These are phyloP conservation scores for Diceros bicornis DNA, from an alignment of 2,797 vertebrate genomes.

Conservation along the genomic window DNA sequence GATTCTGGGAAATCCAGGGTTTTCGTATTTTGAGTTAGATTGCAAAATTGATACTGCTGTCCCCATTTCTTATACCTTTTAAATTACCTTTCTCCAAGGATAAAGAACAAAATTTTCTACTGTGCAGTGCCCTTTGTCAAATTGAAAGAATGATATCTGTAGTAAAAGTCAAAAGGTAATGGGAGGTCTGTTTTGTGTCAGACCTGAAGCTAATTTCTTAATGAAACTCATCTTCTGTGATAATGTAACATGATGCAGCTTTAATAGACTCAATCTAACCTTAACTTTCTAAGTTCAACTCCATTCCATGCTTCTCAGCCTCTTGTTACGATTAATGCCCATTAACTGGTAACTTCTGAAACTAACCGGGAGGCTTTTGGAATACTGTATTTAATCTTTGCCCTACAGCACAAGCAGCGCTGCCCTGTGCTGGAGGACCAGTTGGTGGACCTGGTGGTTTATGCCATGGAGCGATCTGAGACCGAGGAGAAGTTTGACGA, in stretches of 20 bases:
- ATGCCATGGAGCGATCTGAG: slow-evolving; percentile 99
- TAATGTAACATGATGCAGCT: slow-evolving; percentile 91
- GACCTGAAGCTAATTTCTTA: background rate
- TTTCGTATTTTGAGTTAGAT: slow-evolving; percentile 67
- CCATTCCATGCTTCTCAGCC: slow-evolving; percentile 92
- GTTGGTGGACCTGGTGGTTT: slow-evolving; percentile 99
- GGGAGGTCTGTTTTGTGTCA: background rate
- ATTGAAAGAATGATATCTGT: background rate
- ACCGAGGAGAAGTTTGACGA: slow-evolving; percentile 99
- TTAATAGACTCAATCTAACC: slow-evolving; percentile 91
- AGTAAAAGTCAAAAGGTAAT: slow-evolving; percentile 57
- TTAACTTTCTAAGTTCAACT: slow-evolving; percentile 89
- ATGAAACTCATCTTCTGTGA: slow-evolving; percentile 52
- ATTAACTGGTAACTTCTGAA: slow-evolving; percentile 79
- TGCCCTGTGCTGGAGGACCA: slow-evolving; percentile 99
- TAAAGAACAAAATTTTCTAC: slow-evolving; percentile 15
- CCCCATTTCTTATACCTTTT: slow-evolving; percentile 21
- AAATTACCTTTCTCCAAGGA: slow-evolving; percentile 6
- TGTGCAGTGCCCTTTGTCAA: background rate
- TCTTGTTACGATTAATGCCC: slow-evolving; percentile 84
- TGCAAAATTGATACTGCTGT: background rate
- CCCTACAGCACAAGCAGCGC: slow-evolving; percentile 98
- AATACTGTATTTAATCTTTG: slow-evolving; percentile 91
- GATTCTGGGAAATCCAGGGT: slow-evolving; percentile 32
- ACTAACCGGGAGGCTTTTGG: slow-evolving; percentile 89